These are phyloP conservation scores for Atta colombica DNA, from an alignment of 1,140 invertebrate genomes.

Conservation along the genomic window DNA sequence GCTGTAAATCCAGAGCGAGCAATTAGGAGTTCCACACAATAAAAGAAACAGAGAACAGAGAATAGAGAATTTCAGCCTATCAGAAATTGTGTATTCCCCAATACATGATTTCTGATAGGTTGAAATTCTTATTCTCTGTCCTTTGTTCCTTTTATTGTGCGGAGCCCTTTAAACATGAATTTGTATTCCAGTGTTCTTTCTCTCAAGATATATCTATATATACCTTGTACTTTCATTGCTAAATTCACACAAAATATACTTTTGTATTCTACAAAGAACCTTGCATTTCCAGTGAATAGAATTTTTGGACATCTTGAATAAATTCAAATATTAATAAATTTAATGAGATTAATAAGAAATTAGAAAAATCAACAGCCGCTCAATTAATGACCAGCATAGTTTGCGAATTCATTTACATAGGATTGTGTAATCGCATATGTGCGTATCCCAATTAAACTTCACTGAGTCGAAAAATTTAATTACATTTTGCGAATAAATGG, in stretches of 20 bases:
- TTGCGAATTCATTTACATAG: background rate
- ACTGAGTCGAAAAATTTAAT: conserved; percentile 3
- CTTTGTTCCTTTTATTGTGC: too few species aligned
- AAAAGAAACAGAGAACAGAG: too few species aligned
- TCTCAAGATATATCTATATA: background rate
- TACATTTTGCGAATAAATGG: background rate
- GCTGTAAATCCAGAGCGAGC: background rate
- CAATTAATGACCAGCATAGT: background rate
- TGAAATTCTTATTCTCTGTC: too few species aligned
- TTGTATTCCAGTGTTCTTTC: background rate
- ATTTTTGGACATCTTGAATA: background rate
- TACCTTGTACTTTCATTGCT: background rate
- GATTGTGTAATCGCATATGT: background rate
- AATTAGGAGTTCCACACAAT: background rate
- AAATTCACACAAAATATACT: background rate
- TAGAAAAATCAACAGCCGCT: background rate
- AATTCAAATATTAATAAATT: background rate
- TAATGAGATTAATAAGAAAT: background rate
- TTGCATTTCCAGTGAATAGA: background rate
- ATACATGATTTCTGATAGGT: too few species aligned
- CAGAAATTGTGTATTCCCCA: too few species aligned
- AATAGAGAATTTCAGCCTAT: too few species aligned
- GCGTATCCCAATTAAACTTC: background rate
- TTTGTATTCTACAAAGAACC: background rate
- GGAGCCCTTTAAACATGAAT: background rate